Evolutionary conservation across 1,140 invertebrate genomes (phyloP), one percentile per base, ranked within the genome.

Genomic region (Triops cancriformis): DNA sequence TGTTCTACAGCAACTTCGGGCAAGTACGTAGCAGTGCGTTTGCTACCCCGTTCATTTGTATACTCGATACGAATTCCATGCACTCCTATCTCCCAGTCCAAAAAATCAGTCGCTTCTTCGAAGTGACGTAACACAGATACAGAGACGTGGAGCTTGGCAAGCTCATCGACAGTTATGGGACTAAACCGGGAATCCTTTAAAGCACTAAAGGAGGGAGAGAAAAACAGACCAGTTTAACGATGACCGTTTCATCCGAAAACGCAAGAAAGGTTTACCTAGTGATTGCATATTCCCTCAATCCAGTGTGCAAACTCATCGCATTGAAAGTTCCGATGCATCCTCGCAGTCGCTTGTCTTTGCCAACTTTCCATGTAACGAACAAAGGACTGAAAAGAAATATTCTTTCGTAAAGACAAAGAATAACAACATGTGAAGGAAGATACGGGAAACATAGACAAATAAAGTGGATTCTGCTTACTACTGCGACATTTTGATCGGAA

Each of bases 11-110:
- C 96, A 77, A 99, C 96, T 87, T 99, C 93, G 75, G 98, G 98
- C 83, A 99, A 88, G 87, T 98, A 99, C 81, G 98, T 99, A 80
- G 98, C 97, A 80, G 95, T 98, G 82, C 95, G 90, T 83, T 96
- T 95, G 80, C 91, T 92, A 79, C 97, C 97, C 82, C 95, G 94
- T 83, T 99, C 97, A 85, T 95, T 97, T 77, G 92, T 85, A 83
- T 99, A 99, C 87, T 99, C 97, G 81, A 99, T 99, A 73, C 97
- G 90, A 82, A 99, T 99, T 41, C 98, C 98, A 86, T 99, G 98
- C 64, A 93, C 89, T n/a, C 98, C 98, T 76, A 99, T 89, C 87
- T 96, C 92, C 98, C 98, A 99, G 86, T 99, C 98, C 80, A 97
- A 87, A 86, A 96, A 99, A 84, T 98, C 92, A 72, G 89, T 87